phyloP scores from a whole-genome alignment of 2,113 vertebrate genomes.

The Chionomys nivalis region DNA sequence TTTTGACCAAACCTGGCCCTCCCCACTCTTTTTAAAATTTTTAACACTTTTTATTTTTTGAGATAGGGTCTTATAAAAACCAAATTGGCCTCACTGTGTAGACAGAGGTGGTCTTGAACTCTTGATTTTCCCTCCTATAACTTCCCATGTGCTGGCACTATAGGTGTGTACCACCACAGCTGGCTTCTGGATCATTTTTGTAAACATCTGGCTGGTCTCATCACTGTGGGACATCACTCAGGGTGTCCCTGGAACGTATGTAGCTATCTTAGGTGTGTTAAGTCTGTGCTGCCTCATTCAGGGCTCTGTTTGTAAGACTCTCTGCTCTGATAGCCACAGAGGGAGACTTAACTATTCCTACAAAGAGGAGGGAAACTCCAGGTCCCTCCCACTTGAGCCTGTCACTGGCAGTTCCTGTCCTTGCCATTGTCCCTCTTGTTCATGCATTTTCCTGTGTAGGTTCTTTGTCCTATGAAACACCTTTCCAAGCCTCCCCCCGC shows the following conservation, averaged over 20 bases:
- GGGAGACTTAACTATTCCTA: background rate
- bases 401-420: background rate
- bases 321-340: background rate
- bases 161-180: background rate
- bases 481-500: background rate
- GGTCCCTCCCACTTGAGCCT: background rate
- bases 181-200: background rate
- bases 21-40: background rate
- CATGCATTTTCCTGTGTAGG: background rate
- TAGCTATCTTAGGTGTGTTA: background rate
- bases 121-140: background rate
- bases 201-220: background rate
- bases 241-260: slow-evolving; percentile 26
- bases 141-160: background rate
- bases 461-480: background rate
- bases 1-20: slow-evolving; percentile 31
- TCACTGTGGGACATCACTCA: background rate
- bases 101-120: background rate
- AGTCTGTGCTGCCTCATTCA: background rate
- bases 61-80: background rate
- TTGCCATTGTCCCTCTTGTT: background rate
- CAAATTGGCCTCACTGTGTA: background rate
- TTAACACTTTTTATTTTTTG: background rate
- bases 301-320: background rate
- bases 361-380: background rate